Percentiles rank a stretch among this genome's conserved stretches.
Evolutionary conservation across 2,888 invertebrate genomes (phyloP).

Genomic region (Biston betularia): DNA sequence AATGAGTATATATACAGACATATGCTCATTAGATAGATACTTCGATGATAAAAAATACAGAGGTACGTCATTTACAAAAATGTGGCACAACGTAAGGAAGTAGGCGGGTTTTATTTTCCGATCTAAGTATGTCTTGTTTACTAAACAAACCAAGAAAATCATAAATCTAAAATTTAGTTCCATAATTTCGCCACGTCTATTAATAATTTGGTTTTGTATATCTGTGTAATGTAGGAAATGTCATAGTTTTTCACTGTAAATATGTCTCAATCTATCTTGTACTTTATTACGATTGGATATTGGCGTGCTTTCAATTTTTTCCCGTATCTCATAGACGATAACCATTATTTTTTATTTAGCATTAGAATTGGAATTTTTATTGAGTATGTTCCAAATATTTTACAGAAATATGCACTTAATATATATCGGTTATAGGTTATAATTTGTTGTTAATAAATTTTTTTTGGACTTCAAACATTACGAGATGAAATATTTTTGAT

Average conservation of each 20-base stretch:
- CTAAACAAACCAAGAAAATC: background rate
- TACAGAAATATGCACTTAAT: background rate
- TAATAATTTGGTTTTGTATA: background rate
- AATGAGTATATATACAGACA: too few relatives aligned
- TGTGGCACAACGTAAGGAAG: too few relatives aligned
- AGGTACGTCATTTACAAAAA: too few relatives aligned
- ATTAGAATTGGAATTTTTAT: constrained; percentile 2
- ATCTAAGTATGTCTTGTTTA: too few relatives aligned
- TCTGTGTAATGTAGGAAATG: constrained; percentile 5
- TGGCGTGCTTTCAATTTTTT: constrained; percentile 26
- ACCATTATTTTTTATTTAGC: constrained; percentile 9
- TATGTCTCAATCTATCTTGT: constrained; percentile 21
- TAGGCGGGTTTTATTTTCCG: too few relatives aligned
- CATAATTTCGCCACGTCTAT: background rate
- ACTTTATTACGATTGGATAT: constrained; percentile 27
- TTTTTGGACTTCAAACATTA: background rate
- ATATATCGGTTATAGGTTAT: background rate
- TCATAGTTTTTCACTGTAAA: constrained; percentile 17
- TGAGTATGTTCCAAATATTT: constrained; percentile 17
- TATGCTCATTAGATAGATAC: too few relatives aligned
- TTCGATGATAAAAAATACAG: too few relatives aligned
- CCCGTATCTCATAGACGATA: constrained; percentile 1
- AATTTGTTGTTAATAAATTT: background rate
- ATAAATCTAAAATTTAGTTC: background rate
- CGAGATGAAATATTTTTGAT: too few relatives aligned